Conservation (phyloP, 1,140 invertebrate genomes). For the Ceratosolen solmsi region DNA sequence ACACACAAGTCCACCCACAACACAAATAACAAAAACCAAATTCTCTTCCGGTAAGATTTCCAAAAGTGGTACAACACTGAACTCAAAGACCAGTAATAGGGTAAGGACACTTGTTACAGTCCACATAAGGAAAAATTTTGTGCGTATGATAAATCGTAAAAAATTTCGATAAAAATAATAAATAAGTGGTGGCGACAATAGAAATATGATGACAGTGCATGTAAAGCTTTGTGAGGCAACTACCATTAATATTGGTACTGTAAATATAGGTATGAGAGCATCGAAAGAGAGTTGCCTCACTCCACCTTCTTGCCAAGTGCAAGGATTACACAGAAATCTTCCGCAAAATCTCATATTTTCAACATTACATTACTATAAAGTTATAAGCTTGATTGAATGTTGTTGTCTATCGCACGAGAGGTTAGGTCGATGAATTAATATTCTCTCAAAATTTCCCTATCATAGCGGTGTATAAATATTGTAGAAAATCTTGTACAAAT, state of each 20-base stretch:
- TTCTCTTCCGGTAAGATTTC: slow-evolving; percentile 82
- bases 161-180: slow-evolving; percentile 78
- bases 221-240: slow-evolving; percentile 76
- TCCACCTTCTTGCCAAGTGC: slow-evolving; percentile 68
- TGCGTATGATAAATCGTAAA: slow-evolving; percentile 74
- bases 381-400: too few species aligned
- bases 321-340: slow-evolving; percentile 69
- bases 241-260: slow-evolving; percentile 76
- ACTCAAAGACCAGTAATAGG: slow-evolving; percentile 80
- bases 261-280: slow-evolving; percentile 77
- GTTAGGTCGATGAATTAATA: slow-evolving; percentile 43
- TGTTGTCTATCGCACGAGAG: not conserved
- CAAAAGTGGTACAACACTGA: slow-evolving; percentile 76
- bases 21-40: slow-evolving; percentile 76
- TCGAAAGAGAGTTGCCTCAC: slow-evolving; percentile 74
- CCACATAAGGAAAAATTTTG: slow-evolving; percentile 82
- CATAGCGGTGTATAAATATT: slow-evolving; percentile 1
- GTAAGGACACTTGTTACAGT: slow-evolving; percentile 77
- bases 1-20: slow-evolving; percentile 75
- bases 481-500: too few species aligned
- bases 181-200: slow-evolving; percentile 77
- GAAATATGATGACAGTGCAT: slow-evolving; percentile 77
- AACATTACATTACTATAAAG: slow-evolving; percentile 2
- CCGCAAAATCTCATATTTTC: slow-evolving; percentile 68
- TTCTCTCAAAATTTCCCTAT: not conserved